Evolutionary conservation across 2,113 vertebrate species (phyloP), one percentile per base, ranked within the genome.

Genomic region (Tupaia tana): DNA sequence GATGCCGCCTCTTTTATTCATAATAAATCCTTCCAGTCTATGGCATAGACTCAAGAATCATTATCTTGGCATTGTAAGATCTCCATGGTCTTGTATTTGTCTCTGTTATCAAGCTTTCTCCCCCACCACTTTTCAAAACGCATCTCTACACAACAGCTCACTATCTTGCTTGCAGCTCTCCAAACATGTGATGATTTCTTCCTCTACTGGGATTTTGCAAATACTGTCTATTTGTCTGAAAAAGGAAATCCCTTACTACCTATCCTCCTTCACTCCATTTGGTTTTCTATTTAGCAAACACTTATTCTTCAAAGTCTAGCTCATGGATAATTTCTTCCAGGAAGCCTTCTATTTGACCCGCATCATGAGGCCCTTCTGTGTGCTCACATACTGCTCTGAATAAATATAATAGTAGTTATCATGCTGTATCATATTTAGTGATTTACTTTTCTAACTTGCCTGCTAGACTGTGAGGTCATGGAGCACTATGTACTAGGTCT

Each of bases 231-330:
- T 74, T 34, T 64, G 20, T 25, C 4, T 69, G 11, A 27, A 34
- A 31, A 71, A 90, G 86, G 78, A 87, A n/a, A 43, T 24, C 10
- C 12, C 2, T 73, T 15, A 34, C 4, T 31, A 31, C 7, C 9
- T 52, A 43, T 7, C 0, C 61, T 4, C 6, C 22, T 2, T n/a
- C 8, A 27, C 24, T 9, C 24, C 18, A 9, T 73, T 82, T 75
- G 19, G 19, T 90, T 78, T 95, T 77, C 70, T 93, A 0, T 61
- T 83, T 94, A 75, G n/a, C 19, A 88, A 77, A 69, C n/a, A 89
- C n/a, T 92, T 61, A 64, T 20, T 14, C 56, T 66, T 63, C 12
- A 63, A 67, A 15, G 8, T 84, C 56, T 74, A 86, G 8, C 43
- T 63, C 69, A 27, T n/a, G 4, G 12, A 2, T 24, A 43, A 25